A percentile compares a stretch with the other conserved stretches of the same genome.
These are phyloP conservation scores for Thecophora atra DNA, from an alignment of 2,888 invertebrate genomes.

Conservation along the genomic window DNA sequence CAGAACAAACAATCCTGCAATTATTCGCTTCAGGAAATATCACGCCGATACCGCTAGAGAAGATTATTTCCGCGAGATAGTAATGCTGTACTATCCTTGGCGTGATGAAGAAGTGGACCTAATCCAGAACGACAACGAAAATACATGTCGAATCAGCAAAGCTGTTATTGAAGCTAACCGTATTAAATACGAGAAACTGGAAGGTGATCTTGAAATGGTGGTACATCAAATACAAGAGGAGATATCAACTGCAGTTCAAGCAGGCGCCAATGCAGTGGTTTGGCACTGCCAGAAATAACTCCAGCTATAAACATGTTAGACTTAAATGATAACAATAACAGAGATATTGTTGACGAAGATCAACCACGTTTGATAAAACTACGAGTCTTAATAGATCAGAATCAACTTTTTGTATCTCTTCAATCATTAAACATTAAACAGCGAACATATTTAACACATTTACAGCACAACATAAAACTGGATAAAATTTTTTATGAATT, in stretches of 20 bases:
- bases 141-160: not conserved
- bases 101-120: not conserved
- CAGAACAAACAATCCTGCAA: not conserved
- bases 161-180: not conserved
- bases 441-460: constrained; percentile 30
- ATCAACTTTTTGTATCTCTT: not conserved
- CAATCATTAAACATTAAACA: constrained; percentile 30
- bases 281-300: constrained; percentile 31
- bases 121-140: not conserved
- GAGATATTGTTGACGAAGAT: not conserved
- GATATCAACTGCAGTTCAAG: not conserved
- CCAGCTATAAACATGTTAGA: constrained; percentile 29
- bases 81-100: constrained; percentile 22
- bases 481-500: constrained; percentile 29
- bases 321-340: constrained; percentile 23
- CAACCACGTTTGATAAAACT: constrained; percentile 21
- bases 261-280: constrained; percentile 8
- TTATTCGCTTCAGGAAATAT: not conserved
- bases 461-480: constrained; percentile 23
- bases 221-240: not conserved
- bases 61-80: constrained; percentile 5
- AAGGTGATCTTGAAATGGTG: not conserved
- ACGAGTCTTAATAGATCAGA: constrained; percentile 16
- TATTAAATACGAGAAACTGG: not conserved
- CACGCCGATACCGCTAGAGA: not conserved